phyloP scores from a whole-genome alignment of 2,888 invertebrate species.

The Apodemia mormo region DNA sequence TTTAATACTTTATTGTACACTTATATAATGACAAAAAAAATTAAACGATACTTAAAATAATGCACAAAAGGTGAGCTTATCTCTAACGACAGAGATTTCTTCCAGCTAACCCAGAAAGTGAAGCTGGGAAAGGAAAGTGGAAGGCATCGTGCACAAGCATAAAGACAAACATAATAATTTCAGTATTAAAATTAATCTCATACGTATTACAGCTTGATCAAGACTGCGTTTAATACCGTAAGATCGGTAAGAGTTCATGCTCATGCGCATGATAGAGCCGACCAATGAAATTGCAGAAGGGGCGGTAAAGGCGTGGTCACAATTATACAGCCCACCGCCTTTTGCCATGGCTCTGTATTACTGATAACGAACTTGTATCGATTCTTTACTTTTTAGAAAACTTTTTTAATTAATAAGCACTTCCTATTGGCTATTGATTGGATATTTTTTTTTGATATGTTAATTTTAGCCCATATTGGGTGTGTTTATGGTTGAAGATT shows the following conservation, averaged over 20 bases:
- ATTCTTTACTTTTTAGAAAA: conserved; percentile 23
- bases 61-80: too few relatives aligned
- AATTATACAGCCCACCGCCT: conserved; percentile 61
- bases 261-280: conserved; percentile 51
- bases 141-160: too few relatives aligned
- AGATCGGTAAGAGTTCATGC: conserved; percentile 42
- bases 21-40: too few relatives aligned
- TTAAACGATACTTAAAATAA: too few relatives aligned
- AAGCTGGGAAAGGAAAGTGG: too few relatives aligned
- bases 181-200: neutral
- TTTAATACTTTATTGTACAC: too few relatives aligned
- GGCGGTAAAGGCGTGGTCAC: conserved; percentile 52
- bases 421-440: conserved; percentile 4
- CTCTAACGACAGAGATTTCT: too few relatives aligned
- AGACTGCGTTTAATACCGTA: conserved; percentile 1
- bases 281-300: conserved; percentile 58
- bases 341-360: conserved; percentile 49
- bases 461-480: neutral
- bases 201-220: neutral
- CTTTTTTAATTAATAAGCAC: neutral
- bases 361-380: conserved; percentile 51
- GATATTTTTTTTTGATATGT: neutral
- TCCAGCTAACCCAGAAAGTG: too few relatives aligned
- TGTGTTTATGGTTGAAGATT: neutral
- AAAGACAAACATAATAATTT: neutral